Percentiles rank a stretch among this genome's conserved stretches.
Evolutionary conservation across 2,113 vertebrate species (phyloP).

Genomic region (Syrmaticus mikado): DNA sequence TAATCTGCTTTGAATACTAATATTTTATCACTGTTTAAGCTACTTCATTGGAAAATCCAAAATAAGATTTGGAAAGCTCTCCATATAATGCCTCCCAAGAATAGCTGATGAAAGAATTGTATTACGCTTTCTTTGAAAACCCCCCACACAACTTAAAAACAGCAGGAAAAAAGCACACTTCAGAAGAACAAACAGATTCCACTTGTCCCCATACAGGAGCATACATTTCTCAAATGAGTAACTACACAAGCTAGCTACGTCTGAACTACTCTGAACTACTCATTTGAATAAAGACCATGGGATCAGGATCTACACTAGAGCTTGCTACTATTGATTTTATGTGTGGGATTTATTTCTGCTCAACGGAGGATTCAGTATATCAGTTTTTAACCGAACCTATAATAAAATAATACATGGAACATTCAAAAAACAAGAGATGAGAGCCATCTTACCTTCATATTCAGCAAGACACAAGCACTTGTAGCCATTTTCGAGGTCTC

Average conservation of each 20-base stretch:
- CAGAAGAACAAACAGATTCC: background rate
- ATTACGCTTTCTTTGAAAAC: background rate
- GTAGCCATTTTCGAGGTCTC: conserved; percentile 90
- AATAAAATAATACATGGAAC: background rate
- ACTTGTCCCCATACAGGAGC: background rate
- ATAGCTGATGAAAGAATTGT: background rate
- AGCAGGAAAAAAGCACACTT: background rate
- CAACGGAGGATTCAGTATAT: background rate
- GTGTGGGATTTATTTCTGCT: background rate
- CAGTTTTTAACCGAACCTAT: background rate
- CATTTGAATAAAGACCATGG: background rate
- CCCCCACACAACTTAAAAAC: background rate
- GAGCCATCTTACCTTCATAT: conserved; percentile 85
- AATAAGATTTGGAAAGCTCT: background rate
- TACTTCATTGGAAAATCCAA: background rate
- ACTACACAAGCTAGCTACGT: background rate
- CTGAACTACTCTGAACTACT: background rate
- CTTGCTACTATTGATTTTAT: background rate
- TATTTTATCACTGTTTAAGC: background rate
- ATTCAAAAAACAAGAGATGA: background rate
- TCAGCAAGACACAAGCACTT: conserved; percentile 91
- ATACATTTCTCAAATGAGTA: background rate
- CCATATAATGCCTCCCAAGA: background rate
- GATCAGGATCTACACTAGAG: background rate
- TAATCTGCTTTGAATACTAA: background rate